Evolutionary conservation across 2,113 vertebrate genomes (phyloP).

Genomic region (Lophotis ruficrista): DNA sequence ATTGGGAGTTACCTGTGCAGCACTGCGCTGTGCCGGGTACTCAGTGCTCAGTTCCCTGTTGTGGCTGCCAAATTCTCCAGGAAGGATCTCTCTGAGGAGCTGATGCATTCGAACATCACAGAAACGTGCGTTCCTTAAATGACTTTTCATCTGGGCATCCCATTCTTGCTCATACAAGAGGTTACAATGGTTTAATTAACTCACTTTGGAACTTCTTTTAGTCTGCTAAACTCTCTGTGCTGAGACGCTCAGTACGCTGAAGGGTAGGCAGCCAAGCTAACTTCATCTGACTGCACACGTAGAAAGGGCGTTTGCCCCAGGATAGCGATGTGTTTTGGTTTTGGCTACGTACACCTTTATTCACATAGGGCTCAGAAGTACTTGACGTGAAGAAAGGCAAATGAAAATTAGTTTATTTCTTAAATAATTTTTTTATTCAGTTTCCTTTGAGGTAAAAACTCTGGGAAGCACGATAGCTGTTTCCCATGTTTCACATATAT

Average conservation of each 20-base stretch:
- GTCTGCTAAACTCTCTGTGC: neutral
- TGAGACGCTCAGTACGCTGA: neutral
- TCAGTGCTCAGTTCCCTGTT: neutral
- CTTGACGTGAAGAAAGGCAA: neutral
- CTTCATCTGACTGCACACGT: neutral
- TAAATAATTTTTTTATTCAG: neutral
- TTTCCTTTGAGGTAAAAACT: neutral
- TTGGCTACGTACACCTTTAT: neutral
- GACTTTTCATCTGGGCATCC: conserved; percentile 22
- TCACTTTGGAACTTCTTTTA: neutral
- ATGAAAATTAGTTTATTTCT: neutral
- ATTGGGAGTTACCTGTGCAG: neutral
- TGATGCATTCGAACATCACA: neutral
- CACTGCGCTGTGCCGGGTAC: neutral
- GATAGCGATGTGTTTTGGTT: fast-evolving
- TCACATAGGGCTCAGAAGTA: neutral
- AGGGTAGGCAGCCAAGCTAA: neutral
- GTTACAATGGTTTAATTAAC: neutral
- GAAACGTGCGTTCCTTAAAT: conserved; percentile 38
- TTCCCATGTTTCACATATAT: fast-evolving
- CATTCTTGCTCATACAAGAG: neutral
- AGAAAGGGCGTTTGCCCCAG: neutral
- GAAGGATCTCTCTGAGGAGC: neutral
- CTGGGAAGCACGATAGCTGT: neutral
- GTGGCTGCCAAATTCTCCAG: conserved; percentile 13